Conservation (phyloP, 2,888 invertebrate species). For the Mythimna impura region DNA sequence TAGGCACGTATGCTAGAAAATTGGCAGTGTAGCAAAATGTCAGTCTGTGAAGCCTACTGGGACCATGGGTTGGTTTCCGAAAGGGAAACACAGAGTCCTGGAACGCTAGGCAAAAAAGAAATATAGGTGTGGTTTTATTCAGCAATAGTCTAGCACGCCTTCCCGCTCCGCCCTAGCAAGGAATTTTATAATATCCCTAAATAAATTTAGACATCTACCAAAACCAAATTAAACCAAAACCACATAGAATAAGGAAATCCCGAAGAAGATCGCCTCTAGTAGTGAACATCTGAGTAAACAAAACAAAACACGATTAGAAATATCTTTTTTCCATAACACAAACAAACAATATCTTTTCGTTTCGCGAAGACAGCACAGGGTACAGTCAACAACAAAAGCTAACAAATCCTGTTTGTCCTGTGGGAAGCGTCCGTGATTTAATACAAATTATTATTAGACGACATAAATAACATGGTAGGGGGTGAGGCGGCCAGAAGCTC, state of each 20-base stretch:
- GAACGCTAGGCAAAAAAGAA: no score
- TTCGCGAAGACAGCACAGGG: conserved; percentile 74
- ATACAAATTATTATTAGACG: conserved; percentile 91
- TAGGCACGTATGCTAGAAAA: neutral
- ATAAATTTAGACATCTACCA: neutral
- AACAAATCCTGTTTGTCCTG: conserved; percentile 89
- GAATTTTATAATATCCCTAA: neutral
- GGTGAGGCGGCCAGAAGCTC: conserved; percentile 81
- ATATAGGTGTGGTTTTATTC: no score
- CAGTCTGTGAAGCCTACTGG: neutral
- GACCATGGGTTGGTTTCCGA: no score
- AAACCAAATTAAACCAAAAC: conserved; percentile 32
- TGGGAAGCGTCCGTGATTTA: conserved; percentile 88
- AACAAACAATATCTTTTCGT: conserved; percentile 80
- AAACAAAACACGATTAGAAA: conserved; percentile 68
- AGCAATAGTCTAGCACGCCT: no score
- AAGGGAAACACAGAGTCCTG: no score
- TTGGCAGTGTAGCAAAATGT: neutral
- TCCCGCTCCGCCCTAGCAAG: no score
- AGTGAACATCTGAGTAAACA: conserved; percentile 61
- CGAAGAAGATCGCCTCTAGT: conserved; percentile 48
- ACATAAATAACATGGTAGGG: conserved; percentile 89
- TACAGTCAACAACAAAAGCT: conserved; percentile 86
- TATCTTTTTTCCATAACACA: conserved; percentile 76
- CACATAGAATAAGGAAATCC: conserved; percentile 24